Conservation (phyloP, 2,888 invertebrate species). For the Sphinx pinastri region DNA sequence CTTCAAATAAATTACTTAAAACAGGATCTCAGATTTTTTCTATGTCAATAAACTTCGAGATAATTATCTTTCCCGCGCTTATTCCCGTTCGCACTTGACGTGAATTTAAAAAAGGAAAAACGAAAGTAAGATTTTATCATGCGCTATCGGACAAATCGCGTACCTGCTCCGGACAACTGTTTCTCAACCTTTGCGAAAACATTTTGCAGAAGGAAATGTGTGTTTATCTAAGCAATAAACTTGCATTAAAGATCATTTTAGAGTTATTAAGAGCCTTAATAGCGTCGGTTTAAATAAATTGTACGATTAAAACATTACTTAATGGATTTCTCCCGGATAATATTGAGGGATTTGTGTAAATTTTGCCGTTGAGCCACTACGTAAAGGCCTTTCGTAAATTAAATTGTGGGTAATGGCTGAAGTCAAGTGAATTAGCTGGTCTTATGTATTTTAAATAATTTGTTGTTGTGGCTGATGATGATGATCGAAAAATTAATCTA, state of each 20-base stretch:
- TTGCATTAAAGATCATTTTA: conserved; percentile 12
- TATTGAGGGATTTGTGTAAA: neutral
- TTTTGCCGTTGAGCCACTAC: neutral
- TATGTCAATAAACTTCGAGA: neutral
- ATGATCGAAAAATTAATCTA: no score
- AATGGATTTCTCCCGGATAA: neutral
- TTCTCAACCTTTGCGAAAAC: conserved; percentile 11
- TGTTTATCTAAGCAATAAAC: conserved; percentile 13
- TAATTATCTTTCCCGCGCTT: conserved; percentile 9
- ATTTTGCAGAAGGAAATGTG: conserved; percentile 2
- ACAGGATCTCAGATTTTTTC: conserved; percentile 1
- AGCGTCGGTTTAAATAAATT: neutral
- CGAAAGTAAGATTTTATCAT: conserved; percentile 17
- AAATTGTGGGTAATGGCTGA: no score
- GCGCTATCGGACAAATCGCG: conserved; percentile 19
- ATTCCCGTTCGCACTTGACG: conserved; percentile 12
- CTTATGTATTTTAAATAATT: no score
- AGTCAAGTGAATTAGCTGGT: no score
- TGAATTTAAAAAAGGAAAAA: conserved; percentile 9
- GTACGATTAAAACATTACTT: conserved; percentile 6
- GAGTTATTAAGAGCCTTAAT: neutral
- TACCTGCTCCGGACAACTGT: neutral
- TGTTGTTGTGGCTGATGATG: no score
- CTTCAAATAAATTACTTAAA: conserved; percentile 1
- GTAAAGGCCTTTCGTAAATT: neutral